phyloP scores from a whole-genome alignment of 1,140 invertebrate genomes.

The Cardiocondyla obscurior region DNA sequence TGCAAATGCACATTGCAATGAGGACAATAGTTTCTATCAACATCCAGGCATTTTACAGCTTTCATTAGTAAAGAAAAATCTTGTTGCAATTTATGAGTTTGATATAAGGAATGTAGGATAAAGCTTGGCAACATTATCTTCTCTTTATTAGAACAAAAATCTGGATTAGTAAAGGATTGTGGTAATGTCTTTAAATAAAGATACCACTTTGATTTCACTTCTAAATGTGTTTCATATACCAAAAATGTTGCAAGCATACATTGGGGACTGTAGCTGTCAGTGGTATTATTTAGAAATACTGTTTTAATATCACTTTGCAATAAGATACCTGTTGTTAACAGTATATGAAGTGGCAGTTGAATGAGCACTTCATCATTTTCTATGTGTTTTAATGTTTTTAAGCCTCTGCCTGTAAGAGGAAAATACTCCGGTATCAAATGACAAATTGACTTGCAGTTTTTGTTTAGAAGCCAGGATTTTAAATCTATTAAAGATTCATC shows the following conservation, averaged over 20 bases:
- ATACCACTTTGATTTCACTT: slow-evolving; percentile 79
- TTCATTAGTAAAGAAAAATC: slow-evolving; percentile 68
- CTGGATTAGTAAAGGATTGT: slow-evolving; percentile 83
- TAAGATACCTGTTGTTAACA: slow-evolving; percentile 84
- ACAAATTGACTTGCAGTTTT: slow-evolving; percentile 80
- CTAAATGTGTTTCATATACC: slow-evolving; percentile 83
- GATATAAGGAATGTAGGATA: slow-evolving; percentile 63
- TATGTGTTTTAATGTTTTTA: slow-evolving; percentile 85
- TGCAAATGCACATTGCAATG: slow-evolving; percentile 80
- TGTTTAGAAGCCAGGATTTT: slow-evolving; percentile 82
- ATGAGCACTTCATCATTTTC: slow-evolving; percentile 84
- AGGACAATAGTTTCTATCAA: slow-evolving; percentile 63
- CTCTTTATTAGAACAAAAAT: slow-evolving; percentile 82
- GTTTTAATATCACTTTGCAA: slow-evolving; percentile 80
- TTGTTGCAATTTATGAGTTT: slow-evolving; percentile 61
- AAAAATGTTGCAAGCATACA: slow-evolving; percentile 87
- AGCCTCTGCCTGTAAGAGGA: slow-evolving; percentile 85
- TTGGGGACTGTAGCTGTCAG: slow-evolving; percentile 81
- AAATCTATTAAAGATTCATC: slow-evolving; percentile 69
- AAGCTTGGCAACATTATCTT: slow-evolving; percentile 69
- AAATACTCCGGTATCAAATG: slow-evolving; percentile 83
- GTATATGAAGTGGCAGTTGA: slow-evolving; percentile 84
- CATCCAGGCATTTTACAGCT: slow-evolving; percentile 78
- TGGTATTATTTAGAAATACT: slow-evolving; percentile 80
- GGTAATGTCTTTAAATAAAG: slow-evolving; percentile 87